Percentiles rank a stretch among this genome's conserved stretches.
Evolutionary conservation across 2,113 vertebrate genomes (phyloP).

Genomic region (Gadus chalcogrammus): DNA sequence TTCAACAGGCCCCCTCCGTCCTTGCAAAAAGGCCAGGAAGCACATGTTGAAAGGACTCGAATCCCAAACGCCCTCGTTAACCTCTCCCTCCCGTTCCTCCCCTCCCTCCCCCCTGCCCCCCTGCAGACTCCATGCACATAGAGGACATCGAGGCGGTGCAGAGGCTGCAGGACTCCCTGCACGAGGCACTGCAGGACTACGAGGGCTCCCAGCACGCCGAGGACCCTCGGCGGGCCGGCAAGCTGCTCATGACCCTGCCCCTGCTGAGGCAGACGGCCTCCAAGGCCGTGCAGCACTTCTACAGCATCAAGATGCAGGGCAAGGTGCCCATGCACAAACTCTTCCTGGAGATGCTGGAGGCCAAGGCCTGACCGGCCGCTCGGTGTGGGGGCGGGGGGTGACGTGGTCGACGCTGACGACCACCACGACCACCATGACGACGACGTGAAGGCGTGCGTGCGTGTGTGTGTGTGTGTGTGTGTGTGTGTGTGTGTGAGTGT

Average conservation of each 20-base stretch:
- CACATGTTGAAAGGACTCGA: no score
- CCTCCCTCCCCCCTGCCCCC: neutral
- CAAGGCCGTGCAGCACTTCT: conserved; percentile 91
- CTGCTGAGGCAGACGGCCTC: conserved; percentile 89
- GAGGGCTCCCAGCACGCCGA: conserved; percentile 83
- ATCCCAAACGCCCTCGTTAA: neutral
- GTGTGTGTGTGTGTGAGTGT: no score
- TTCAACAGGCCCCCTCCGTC: no score
- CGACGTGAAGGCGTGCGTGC: no score
- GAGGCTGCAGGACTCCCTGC: conserved; percentile 93
- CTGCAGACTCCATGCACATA: conserved; percentile 93
- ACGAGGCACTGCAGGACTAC: conserved; percentile 95
- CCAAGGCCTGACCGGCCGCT: conserved; percentile 82
- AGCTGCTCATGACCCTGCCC: conserved; percentile 91
- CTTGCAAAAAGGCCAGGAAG: no score
- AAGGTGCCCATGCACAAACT: conserved; percentile 98
- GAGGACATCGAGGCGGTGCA: conserved; percentile 92
- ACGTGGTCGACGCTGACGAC: no score
- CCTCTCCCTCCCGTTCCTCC: neutral
- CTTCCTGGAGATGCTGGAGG: conserved; percentile 95
- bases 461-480: no score
- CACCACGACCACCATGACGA: no score
- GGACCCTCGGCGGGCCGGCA: conserved; percentile 87
- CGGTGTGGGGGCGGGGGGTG: neutral
- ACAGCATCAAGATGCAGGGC: conserved; percentile 90